Percentiles rank a stretch among this genome's conserved stretches.
These are phyloP conservation scores for Hirtodrosophila trivittata DNA, from an alignment of 2,888 invertebrate genomes.

Conservation along the genomic window DNA sequence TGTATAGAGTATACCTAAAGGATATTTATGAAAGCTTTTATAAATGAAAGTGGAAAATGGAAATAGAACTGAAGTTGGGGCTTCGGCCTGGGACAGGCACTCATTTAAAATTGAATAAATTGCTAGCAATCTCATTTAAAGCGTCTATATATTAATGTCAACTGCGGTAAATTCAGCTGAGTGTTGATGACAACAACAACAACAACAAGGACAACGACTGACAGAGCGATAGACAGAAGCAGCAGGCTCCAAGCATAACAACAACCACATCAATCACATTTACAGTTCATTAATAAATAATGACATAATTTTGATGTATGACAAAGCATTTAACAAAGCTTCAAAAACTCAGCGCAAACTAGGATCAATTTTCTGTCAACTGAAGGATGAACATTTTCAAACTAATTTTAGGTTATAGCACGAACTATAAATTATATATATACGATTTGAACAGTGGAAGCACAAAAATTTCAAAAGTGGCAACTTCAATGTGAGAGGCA, in stretches of 20 bases:
- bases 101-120: slow-evolving; percentile 52
- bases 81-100: not conserved
- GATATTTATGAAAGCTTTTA: slow-evolving; percentile 4
- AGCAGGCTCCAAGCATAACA: slow-evolving; percentile 4
- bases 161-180: slow-evolving; percentile 40
- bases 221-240: not conserved
- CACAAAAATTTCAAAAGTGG: too few relatives aligned
- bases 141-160: slow-evolving; percentile 56
- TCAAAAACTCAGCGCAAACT: not conserved
- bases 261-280: slow-evolving; percentile 72
- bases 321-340: slow-evolving; percentile 67
- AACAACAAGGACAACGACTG: too few relatives aligned
- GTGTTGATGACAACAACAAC: not conserved
- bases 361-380: slow-evolving; percentile 20
- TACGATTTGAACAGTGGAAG: too few relatives aligned
- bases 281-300: slow-evolving; percentile 73
- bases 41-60: slow-evolving; percentile 6
- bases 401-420: not conserved
- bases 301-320: slow-evolving; percentile 69
- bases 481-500: not conserved
- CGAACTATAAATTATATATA: too few relatives aligned
- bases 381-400: slow-evolving; percentile 10
- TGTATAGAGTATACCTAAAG: slow-evolving; percentile 7
- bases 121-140: slow-evolving; percentile 61
- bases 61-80: slow-evolving; percentile 8